phyloP scores from a whole-genome alignment of 2,113 vertebrate species.

The Myotis brandtii region DNA sequence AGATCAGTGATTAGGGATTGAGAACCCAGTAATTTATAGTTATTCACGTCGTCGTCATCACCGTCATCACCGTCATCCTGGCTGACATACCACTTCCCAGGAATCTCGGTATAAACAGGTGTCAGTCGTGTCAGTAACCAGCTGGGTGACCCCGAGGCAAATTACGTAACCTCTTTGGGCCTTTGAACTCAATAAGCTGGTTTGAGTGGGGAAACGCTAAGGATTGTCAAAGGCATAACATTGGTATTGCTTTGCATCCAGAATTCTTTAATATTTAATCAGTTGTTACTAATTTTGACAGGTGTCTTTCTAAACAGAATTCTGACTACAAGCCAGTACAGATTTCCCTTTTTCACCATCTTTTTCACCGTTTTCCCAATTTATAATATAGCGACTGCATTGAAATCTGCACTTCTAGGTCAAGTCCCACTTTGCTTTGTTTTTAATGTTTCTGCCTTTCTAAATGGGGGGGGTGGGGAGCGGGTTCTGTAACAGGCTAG shows the following conservation, averaged over 20 bases:
- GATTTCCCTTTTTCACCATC: neutral
- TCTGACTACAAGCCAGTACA: neutral
- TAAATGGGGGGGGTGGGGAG: neutral
- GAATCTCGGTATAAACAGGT: neutral
- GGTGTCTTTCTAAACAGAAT: neutral
- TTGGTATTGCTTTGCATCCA: neutral
- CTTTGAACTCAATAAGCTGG: neutral
- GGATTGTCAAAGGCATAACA: neutral
- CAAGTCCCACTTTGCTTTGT: neutral
- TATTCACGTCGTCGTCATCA: fast-evolving
- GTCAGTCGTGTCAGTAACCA: too few relatives aligned
- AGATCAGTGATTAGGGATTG: fast-evolving
- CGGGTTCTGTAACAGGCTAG: neutral
- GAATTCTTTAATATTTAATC: neutral
- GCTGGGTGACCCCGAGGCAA: neutral
- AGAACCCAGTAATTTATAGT: fast-evolving
- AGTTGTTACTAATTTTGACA: neutral
- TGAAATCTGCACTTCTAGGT: neutral
- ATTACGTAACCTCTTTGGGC: neutral
- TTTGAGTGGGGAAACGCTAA: neutral
- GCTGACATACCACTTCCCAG: neutral
- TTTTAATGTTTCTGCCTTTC: neutral
- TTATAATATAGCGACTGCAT: neutral
- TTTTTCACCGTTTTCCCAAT: neutral
- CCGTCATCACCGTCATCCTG: neutral